Evolutionary conservation across 2,888 invertebrate genomes (phyloP).

Genomic region (Parnassius smintheus): DNA sequence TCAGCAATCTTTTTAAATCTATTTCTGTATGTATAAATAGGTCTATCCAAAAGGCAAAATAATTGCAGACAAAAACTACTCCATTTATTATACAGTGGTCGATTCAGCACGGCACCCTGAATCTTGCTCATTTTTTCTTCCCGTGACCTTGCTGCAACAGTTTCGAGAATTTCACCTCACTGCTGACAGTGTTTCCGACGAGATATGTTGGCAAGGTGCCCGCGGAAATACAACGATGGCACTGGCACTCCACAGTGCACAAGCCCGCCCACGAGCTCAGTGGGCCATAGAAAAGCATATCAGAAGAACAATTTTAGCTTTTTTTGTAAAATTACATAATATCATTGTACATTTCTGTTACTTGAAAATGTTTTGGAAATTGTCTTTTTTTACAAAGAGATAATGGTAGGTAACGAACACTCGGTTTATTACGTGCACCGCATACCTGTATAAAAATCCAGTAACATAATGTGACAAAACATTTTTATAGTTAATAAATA

Average conservation of each 20-base stretch:
- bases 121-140: slow-evolving; percentile 1
- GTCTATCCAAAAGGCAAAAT: too few species aligned
- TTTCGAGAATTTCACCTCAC: slow-evolving; percentile 25
- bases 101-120: not conserved
- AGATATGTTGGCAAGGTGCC: slow-evolving; percentile 20
- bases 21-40: too few species aligned
- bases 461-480: too few species aligned
- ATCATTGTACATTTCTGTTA: not conserved
- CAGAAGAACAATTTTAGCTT: not conserved
- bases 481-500: too few species aligned
- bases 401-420: too few species aligned
- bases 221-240: slow-evolving; percentile 17
- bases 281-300: slow-evolving; percentile 2
- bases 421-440: too few species aligned
- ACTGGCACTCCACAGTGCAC: not conserved
- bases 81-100: not conserved
- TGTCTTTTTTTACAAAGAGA: not conserved
- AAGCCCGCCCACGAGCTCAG: not conserved
- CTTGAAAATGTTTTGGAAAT: not conserved
- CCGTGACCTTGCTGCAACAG: slow-evolving; percentile 11
- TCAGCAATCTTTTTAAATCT: too few species aligned
- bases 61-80: not conserved
- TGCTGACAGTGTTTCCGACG: slow-evolving; percentile 24
- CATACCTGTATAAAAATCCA: too few species aligned
- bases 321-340: not conserved